A percentile compares a stretch with the other conserved stretches of the same genome.
These are phyloP conservation scores for Hydrozoanthus tunicans DNA, from an alignment of 64 coral and sea anemone genomes.

Conservation along the genomic window DNA sequence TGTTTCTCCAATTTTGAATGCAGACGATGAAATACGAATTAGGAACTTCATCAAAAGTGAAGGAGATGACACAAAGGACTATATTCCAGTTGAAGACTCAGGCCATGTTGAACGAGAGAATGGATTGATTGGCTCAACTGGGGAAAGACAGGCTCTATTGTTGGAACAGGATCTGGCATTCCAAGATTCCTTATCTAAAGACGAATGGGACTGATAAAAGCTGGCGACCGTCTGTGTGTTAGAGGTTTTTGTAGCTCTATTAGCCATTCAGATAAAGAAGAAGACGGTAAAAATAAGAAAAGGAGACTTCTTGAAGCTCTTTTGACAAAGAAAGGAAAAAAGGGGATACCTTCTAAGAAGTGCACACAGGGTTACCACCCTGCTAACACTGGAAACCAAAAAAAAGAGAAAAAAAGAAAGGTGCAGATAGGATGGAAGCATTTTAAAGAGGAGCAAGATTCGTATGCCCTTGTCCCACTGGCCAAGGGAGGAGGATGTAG, in stretches of 20 bases:
- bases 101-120: neutral
- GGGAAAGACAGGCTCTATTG: neutral
- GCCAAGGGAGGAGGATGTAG: constrained; percentile 68
- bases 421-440: constrained; percentile 70
- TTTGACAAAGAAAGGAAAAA: constrained; percentile 33
- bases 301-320: constrained; percentile 53
- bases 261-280: constrained; percentile 23
- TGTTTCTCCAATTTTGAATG: constrained; percentile 61
- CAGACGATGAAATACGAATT: constrained; percentile 24
- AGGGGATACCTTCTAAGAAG: neutral
- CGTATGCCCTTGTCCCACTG: constrained; percentile 47
- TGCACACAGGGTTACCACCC: neutral
- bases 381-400: neutral
- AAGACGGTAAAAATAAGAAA: constrained; percentile 28
- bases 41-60: neutral
- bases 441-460: constrained; percentile 31
- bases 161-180: constrained; percentile 6
- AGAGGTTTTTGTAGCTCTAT: constrained; percentile 41
- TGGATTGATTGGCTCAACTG: constrained; percentile 20
- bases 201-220: constrained; percentile 55
- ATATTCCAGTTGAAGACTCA: neutral
- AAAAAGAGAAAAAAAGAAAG: constrained; percentile 55
- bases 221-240: constrained; percentile 61
- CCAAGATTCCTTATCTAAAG: constrained; percentile 15
- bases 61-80: neutral